These are phyloP conservation scores for Anguilla obscura DNA, from an alignment of 2,797 vertebrate species.

Conservation along the genomic window DNA sequence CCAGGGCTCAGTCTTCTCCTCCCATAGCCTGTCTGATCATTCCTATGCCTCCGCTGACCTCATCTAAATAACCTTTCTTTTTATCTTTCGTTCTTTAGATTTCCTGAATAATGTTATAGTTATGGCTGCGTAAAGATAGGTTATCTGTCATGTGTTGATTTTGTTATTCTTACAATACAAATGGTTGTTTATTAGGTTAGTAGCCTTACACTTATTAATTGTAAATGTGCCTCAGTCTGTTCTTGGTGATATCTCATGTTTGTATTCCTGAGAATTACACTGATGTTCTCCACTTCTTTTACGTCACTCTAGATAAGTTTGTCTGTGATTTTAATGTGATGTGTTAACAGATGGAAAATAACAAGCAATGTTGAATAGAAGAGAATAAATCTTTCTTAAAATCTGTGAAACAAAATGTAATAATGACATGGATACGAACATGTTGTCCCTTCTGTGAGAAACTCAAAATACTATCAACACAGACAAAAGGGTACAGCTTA, in stretches of 20 bases:
- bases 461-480: not conserved
- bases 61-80: not conserved
- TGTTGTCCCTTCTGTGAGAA: not conserved
- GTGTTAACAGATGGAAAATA: too few relatives aligned
- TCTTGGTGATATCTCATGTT: not conserved
- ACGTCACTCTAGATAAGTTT: not conserved
- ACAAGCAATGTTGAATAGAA: too few relatives aligned
- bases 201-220: not conserved
- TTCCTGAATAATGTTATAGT: too few relatives aligned
- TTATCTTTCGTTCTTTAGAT: not conserved
- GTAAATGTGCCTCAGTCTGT: not conserved
- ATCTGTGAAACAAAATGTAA: too few relatives aligned
- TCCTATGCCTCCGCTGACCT: not conserved
- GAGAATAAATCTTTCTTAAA: too few relatives aligned
- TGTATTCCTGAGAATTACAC: not conserved
- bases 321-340: too few relatives aligned
- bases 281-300: not conserved
- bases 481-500: not conserved
- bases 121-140: not conserved
- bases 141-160: not conserved
- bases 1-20: not conserved
- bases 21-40: not conserved
- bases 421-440: too few relatives aligned
- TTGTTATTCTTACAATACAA: not conserved
- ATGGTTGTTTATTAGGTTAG: not conserved